phyloP scores from a whole-genome alignment of 2,888 invertebrate species.

The Taenaris catops region DNA sequence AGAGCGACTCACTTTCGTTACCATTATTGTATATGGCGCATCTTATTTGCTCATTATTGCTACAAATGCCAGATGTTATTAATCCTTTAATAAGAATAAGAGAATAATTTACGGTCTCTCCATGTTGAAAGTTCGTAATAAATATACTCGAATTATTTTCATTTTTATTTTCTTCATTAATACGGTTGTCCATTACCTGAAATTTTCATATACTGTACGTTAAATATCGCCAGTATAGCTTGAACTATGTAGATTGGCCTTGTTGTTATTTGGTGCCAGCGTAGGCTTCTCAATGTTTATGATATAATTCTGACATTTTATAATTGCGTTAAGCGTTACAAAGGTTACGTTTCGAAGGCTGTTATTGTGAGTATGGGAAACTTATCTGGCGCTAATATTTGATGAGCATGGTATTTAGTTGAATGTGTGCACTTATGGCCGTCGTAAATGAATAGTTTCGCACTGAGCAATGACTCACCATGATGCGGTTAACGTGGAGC shows the following conservation, averaged over 20 bases:
- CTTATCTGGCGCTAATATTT: constrained; percentile 5
- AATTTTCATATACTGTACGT: constrained; percentile 36
- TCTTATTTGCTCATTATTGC: constrained; percentile 56
- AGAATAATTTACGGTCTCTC: constrained; percentile 81
- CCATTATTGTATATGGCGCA: constrained; percentile 62
- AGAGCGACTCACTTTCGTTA: constrained; percentile 62
- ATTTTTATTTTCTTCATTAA: constrained; percentile 59
- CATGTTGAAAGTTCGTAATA: constrained; percentile 81
- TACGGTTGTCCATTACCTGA: constrained; percentile 76
- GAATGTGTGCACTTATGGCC: constrained; percentile 34
- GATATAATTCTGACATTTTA: constrained; percentile 20
- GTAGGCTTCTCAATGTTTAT: constrained; percentile 22
- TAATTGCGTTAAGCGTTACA: constrained; percentile 30
- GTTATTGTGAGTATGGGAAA: constrained; percentile 5
- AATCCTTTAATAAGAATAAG: constrained; percentile 81
- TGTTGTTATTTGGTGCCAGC: constrained; percentile 18
- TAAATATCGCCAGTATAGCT: constrained; percentile 16
- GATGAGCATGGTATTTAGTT: constrained; percentile 5
- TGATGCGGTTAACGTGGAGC: constrained; percentile 70
- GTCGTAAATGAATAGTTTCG: constrained; percentile 65
- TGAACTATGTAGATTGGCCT: constrained; percentile 17
- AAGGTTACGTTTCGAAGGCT: too few relatives aligned
- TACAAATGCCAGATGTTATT: constrained; percentile 65
- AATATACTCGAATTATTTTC: constrained; percentile 66
- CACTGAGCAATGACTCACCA: constrained; percentile 74